A percentile compares a stretch with the other conserved stretches of the same genome.
phyloP scores from a whole-genome alignment of 2,797 vertebrate genomes.

The Manis javanica region DNA sequence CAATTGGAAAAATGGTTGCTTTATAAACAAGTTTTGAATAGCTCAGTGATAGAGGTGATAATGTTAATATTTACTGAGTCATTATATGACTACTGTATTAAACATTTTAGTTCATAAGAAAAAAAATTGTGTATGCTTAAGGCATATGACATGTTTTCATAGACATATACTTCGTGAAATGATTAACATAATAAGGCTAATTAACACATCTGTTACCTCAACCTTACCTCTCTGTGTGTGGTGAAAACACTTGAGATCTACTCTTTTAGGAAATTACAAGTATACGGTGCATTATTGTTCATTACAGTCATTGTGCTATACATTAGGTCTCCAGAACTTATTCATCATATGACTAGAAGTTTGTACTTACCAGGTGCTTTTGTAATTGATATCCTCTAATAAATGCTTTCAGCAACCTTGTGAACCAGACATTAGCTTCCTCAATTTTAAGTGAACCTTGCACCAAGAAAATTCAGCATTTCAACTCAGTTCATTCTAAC shows the following conservation, averaged over 20 bases:
- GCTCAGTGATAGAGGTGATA: not conserved
- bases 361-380: not conserved
- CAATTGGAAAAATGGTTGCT: not conserved
- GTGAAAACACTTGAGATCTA: not conserved
- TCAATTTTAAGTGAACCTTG: not conserved
- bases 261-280: not conserved
- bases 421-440: not conserved
- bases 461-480: not conserved
- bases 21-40: not conserved
- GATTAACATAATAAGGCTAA: not conserved
- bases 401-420: not conserved
- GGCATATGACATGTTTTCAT: not conserved
- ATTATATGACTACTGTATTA: not conserved
- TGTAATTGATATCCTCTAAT: not conserved
- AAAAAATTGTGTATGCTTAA: not conserved
- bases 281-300: not conserved
- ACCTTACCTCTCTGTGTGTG: not conserved
- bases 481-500: conserved; percentile 5
- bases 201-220: not conserved
- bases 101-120: not conserved
- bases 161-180: not conserved
- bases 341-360: too few species aligned
- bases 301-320: not conserved
- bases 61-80: not conserved
- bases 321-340: not conserved